Conservation (phyloP, 2,888 invertebrate species). For the Gastracanthus pulcherrimus region DNA sequence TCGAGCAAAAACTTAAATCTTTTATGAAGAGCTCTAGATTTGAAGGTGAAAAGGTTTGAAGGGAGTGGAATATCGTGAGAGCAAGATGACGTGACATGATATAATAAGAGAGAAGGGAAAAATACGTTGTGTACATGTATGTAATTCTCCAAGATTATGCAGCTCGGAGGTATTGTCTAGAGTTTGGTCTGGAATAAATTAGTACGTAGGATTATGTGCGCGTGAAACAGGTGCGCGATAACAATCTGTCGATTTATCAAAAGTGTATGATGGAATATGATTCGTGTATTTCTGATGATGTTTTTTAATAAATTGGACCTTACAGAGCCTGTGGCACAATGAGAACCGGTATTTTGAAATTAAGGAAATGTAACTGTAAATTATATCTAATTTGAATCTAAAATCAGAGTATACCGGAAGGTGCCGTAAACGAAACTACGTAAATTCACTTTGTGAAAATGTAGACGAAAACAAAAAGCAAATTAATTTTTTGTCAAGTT, state of each 20-base stretch:
- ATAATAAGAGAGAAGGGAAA: background rate
- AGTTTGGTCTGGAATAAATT: background rate
- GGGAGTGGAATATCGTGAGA: background rate
- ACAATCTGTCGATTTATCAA: constrained; percentile 2
- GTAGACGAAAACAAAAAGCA: too few species aligned
- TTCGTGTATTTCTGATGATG: background rate
- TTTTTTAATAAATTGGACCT: background rate
- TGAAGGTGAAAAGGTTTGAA: too few species aligned
- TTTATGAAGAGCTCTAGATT: too few species aligned
- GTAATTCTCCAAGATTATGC: background rate
- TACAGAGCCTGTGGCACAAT: too few species aligned
- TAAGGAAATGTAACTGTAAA: background rate
- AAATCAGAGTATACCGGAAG: too few species aligned
- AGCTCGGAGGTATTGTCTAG: background rate
- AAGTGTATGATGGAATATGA: background rate
- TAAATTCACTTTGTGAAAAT: background rate
- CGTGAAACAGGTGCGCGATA: background rate
- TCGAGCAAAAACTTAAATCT: too few species aligned
- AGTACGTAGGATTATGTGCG: background rate
- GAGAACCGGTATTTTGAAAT: background rate
- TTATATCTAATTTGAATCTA: too few species aligned
- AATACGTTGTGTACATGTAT: background rate
- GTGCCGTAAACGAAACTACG: background rate
- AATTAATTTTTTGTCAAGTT: background rate
- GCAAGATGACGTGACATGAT: background rate